Conservation (phyloP, 2,888 invertebrate genomes). For the Ctenicera cuprea region DNA sequence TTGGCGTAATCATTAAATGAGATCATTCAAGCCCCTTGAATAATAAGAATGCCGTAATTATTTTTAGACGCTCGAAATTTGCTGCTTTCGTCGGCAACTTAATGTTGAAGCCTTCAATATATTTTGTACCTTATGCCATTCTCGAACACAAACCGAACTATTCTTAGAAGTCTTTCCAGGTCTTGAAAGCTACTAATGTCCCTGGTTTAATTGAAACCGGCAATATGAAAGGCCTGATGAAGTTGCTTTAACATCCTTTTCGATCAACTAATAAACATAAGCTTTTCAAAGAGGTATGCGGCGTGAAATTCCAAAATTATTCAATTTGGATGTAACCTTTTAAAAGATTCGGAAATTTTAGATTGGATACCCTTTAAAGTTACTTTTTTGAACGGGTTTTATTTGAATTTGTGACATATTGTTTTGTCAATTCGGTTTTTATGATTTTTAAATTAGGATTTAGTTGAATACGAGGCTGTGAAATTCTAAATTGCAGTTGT, state of each 20-base stretch:
- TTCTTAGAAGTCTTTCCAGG: slow-evolving; percentile 33
- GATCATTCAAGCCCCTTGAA: not conserved
- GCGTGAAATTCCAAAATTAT: slow-evolving; percentile 30
- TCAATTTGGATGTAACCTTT: not conserved
- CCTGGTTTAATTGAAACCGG: slow-evolving; percentile 38
- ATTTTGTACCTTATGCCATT: not conserved
- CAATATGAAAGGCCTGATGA: slow-evolving; percentile 29
- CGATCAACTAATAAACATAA: slow-evolving; percentile 28
- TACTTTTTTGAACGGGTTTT: not conserved
- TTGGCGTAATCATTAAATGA: slow-evolving; percentile 13
- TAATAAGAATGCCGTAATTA: slow-evolving; percentile 5
- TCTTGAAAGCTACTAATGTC: slow-evolving; percentile 37
- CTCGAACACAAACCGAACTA: not conserved
- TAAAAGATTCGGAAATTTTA: slow-evolving; percentile 6
- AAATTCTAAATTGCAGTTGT: too few relatives aligned
- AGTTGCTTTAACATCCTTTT: slow-evolving; percentile 40
- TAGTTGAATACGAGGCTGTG: too few relatives aligned
- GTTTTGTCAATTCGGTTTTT: not conserved
- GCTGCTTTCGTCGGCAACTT: not conserved
- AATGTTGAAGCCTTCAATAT: not conserved
- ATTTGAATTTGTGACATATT: slow-evolving; percentile 4
- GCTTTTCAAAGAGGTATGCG: slow-evolving; percentile 16
- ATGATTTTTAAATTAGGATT: too few relatives aligned
- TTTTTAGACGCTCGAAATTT: slow-evolving; percentile 3
- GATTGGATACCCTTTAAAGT: not conserved